Evolutionary conservation across 2,888 invertebrate species (phyloP), one percentile per base, ranked within the genome.

Genomic region (Polylopha cassiicola): DNA sequence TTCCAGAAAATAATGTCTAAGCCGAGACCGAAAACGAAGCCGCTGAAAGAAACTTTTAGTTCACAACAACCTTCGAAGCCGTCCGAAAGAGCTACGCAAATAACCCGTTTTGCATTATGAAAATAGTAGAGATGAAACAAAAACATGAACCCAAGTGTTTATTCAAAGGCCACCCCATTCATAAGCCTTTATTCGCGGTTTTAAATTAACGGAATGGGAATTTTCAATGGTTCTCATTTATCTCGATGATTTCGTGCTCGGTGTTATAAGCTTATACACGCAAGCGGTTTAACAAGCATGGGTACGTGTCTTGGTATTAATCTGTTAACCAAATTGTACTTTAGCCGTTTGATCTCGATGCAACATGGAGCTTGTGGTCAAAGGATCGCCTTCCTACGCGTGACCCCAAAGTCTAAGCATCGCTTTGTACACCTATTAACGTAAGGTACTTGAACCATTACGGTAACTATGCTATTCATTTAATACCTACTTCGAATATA

Each of bases 91-190:
- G 71, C 63, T 63, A 57, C 55, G 72, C 68, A 77, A 78, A 78
- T 73, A 78, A 64, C 67, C 67, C 61, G 63, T 70, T 72, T 70
- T 64, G 71, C 67, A 71, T 73, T 72, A 73, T 70, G 70, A 70
- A 76, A 77, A 76, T 68, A 72, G 63, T 45, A 44, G 27, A 43
- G 46, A 46, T 64, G 59, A 61, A 68, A 68, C 63, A 67, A 68
- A 70, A 69, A 69, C 59, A 64, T 46, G 46, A 45, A 48, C 50
- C 53, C 42, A 46, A 56, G 57, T 57, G 61, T 61, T 63, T 59
- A 58, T 58, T 60, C 44, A 55, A 65, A 58, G 52, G 53, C 51
- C 45, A 51, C 47, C 22, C 54, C 56, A 50, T 62, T 55, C 55
- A 53, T 54, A 58, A 56, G 50, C 51, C 46, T 50, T 58, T 61